Percentiles rank a stretch among this genome's conserved stretches.
Conservation (phyloP, 2,888 invertebrate species). For the Amphipyra berbera region DNA sequence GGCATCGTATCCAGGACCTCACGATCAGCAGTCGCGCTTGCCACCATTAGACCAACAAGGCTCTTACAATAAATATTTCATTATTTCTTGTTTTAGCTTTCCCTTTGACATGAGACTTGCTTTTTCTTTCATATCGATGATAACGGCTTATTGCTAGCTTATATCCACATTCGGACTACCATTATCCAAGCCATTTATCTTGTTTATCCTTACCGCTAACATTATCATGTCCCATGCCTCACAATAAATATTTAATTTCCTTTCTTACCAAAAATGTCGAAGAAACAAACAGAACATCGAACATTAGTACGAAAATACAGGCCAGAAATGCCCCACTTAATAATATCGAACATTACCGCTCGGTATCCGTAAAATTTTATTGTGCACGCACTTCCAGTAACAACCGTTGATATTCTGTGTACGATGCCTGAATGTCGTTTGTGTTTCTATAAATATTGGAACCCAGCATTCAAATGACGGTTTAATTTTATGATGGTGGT, state of each 20-base stretch:
- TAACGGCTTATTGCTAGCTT: too few species aligned
- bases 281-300: conserved; percentile 29
- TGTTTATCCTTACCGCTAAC: neutral
- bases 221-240: neutral
- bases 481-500: conserved; percentile 8
- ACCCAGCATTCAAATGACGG: conserved; percentile 14
- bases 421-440: conserved; percentile 18
- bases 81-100: too few species aligned
- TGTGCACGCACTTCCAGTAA: conserved; percentile 37
- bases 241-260: conserved; percentile 2
- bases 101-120: too few species aligned
- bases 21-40: too few species aligned
- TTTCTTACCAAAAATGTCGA: conserved; percentile 3
- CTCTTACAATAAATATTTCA: too few species aligned
- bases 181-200: too few species aligned
- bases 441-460: conserved; percentile 34
- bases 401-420: conserved; percentile 22
- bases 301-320: conserved; percentile 35
- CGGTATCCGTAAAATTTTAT: conserved; percentile 59
- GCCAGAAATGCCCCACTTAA: conserved; percentile 37
- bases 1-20: too few species aligned
- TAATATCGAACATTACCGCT: conserved; percentile 44
- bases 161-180: too few species aligned
- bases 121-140: too few species aligned
- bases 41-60: too few species aligned